A percentile compares a stretch with the other conserved stretches of the same genome.
These are phyloP conservation scores for Clusia tigrina DNA, from an alignment of 2,888 invertebrate species.

Conservation along the genomic window DNA sequence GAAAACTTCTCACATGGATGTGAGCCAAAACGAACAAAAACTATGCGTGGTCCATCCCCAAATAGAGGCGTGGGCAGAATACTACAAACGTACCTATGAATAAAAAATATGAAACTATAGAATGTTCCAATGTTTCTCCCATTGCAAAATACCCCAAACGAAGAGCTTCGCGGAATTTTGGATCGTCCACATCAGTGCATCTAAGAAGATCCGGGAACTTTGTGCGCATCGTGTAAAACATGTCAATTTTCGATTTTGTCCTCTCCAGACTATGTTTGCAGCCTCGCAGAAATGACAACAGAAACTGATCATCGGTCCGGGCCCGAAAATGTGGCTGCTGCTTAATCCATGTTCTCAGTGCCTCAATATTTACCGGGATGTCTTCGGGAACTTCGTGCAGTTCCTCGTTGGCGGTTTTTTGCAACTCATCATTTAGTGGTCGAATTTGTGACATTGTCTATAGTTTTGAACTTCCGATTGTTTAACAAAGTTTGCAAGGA, in stretches of 20 bases:
- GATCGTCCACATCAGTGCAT: constrained; percentile 45
- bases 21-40: too few species aligned
- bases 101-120: too few species aligned
- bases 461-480: background rate
- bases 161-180: too few species aligned
- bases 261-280: constrained; percentile 69
- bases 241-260: constrained; percentile 69
- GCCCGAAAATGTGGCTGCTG: constrained; percentile 67
- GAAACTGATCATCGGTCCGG: constrained; percentile 65
- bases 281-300: constrained; percentile 67
- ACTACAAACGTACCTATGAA: constrained; percentile 63
- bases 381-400: constrained; percentile 66
- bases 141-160: too few species aligned
- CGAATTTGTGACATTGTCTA: too few species aligned
- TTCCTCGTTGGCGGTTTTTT: constrained; percentile 63
- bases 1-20: too few species aligned
- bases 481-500: too few species aligned
- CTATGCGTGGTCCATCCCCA: too few species aligned
- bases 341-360: constrained; percentile 66
- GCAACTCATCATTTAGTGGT: too few species aligned
- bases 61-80: too few species aligned
- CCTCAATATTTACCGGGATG: constrained; percentile 58
- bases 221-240: constrained; percentile 69
- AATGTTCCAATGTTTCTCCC: too few species aligned
- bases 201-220: constrained; percentile 69